Evolutionary conservation across 2,888 invertebrate species (phyloP), one percentile per base, ranked within the genome.

Genomic region (Diloba caeruleocephala): DNA sequence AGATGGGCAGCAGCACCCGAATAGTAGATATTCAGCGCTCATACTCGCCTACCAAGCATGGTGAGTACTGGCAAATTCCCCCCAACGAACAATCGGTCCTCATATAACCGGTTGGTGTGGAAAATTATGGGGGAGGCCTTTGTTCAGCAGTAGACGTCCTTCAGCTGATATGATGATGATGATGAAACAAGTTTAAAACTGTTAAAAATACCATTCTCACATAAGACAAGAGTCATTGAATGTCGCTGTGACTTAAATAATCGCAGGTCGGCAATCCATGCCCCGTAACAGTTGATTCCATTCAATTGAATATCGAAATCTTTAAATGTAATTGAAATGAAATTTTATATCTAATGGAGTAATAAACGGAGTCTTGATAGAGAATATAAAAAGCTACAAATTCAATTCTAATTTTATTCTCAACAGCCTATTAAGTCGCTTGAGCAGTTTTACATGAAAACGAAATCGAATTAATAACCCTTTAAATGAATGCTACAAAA

Each of bases 391-490:
- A 46, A 57, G 15, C 14, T 41, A 26, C 45, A 42, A 61, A 54
- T 42, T 61, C 32, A 56, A 60, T 43, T 25, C 34, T 44, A 49
- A 63, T 60, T 55, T 48, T 33, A 33, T 57, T 66, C 37, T 46
- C 28, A 43, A 48, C 33, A 14, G 23, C 26, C 25, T 44, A 21
- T 56, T 56, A 41, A 12, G 29, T 19, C 46, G 61, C 26, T 19
- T 26, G 36, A 49, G n/a, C 23, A 19, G 21, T 29, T 57, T 61
- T 13, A 61, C 41, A 46, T 33, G 19, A 56, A 51, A 42, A 53
- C 15, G 33, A 37, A 49, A 44, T 45, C 29, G 32, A 52, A 37
- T 48, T 61, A 57, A 43, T 39, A 57, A 52, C 51, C 41, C 43
- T 28, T 34, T 45, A 19, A n/a, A 8, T 15, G 31, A n/a, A 8